Conservation (phyloP, 1,140 invertebrate genomes). For the Pseudobourletiella spinata region DNA sequence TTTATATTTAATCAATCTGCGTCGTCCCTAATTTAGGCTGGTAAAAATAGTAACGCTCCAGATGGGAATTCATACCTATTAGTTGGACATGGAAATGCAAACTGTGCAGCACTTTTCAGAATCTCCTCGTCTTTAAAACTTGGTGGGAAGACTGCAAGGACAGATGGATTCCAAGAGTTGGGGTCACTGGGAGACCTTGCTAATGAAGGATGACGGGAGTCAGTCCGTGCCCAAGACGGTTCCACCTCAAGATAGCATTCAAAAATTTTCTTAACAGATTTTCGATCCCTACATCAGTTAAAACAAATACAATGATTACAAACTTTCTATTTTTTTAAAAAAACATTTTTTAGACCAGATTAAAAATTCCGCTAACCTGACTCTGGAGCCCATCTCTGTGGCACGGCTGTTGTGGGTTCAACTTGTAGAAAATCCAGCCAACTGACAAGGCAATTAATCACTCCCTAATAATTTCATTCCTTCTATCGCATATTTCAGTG, state of each 20-base stretch:
- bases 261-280: constrained; percentile 21
- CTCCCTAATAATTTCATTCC: too few relatives aligned
- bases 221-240: constrained; percentile 8
- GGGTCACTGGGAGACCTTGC: not conserved
- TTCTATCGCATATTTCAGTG: too few relatives aligned
- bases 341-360: not conserved
- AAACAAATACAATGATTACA: not conserved
- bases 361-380: constrained; percentile 12
- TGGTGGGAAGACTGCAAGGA: constrained; percentile 51
- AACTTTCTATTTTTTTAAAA: not conserved
- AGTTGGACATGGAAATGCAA: constrained; percentile 73
- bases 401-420: too few relatives aligned
- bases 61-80: constrained; percentile 62
- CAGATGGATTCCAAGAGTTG: not conserved
- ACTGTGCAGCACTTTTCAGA: constrained; percentile 68
- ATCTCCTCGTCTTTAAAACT: constrained; percentile 64
- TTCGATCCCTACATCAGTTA: constrained; percentile 8
- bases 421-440: too few relatives aligned
- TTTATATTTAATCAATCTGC: too few relatives aligned
- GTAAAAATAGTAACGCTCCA: constrained; percentile 71
- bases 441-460: too few relatives aligned
- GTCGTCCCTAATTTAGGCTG: too few relatives aligned
- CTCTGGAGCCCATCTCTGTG: constrained; percentile 28
- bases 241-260: constrained; percentile 24
- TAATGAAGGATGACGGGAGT: not conserved